Evolutionary conservation across 2,113 vertebrate genomes (phyloP).

Genomic region (Crotalus viridis): DNA sequence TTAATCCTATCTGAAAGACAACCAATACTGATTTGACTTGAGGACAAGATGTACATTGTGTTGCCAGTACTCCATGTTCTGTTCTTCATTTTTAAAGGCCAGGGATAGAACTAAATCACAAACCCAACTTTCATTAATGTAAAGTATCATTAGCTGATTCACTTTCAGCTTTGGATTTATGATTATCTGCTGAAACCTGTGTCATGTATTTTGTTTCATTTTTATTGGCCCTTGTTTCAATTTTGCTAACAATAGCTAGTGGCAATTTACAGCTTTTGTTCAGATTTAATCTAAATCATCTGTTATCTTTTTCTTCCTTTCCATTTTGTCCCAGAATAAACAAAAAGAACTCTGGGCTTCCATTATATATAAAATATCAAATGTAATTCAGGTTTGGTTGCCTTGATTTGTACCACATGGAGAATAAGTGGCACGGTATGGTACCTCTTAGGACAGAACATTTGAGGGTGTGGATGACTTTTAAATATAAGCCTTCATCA

Average conservation of each 20-base stretch:
- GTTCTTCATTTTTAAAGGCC: neutral
- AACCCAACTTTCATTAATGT: neutral
- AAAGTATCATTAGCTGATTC: neutral
- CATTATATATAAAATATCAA: neutral
- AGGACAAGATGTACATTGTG: neutral
- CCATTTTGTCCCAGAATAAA: neutral
- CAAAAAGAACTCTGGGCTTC: neutral
- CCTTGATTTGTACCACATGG: neutral
- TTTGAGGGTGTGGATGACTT: neutral
- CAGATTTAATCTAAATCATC: neutral
- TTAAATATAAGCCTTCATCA: neutral
- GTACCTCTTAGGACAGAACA: neutral
- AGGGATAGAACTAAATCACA: neutral
- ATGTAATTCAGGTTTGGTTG: neutral
- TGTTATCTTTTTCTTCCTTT: neutral
- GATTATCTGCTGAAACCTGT: neutral
- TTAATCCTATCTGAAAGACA: neutral
- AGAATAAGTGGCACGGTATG: neutral
- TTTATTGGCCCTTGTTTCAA: neutral
- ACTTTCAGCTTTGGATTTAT: neutral
- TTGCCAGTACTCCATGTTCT: neutral
- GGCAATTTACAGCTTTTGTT: neutral
- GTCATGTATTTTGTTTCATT: neutral
- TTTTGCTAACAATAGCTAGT: neutral
- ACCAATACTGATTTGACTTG: neutral